Evolutionary conservation across 2,888 invertebrate genomes (phyloP).

Genomic region (Monopis laevigella): DNA sequence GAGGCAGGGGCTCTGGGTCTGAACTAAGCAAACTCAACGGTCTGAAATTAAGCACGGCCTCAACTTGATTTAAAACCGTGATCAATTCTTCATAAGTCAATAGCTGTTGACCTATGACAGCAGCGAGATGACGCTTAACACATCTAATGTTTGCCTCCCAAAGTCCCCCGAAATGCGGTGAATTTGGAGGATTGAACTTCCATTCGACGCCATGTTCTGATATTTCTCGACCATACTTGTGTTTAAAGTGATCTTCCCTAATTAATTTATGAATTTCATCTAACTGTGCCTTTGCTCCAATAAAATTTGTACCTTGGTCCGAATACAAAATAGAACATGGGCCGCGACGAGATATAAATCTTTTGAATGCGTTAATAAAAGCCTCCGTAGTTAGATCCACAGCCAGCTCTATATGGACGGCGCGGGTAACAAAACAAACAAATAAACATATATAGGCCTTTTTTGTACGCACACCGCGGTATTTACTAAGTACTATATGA

Average conservation of each 20-base stretch:
- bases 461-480: background rate
- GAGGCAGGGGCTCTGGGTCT: background rate
- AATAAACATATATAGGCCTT: background rate
- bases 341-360: background rate
- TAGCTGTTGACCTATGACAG: background rate
- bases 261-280: background rate
- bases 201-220: background rate
- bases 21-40: background rate
- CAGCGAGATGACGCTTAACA: background rate
- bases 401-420: background rate
- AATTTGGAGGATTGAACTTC: background rate
- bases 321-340: background rate
- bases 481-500: background rate
- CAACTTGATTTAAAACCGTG: background rate
- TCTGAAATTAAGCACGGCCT: background rate
- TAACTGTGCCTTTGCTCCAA: background rate
- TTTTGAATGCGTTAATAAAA: background rate
- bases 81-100: background rate
- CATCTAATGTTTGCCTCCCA: background rate
- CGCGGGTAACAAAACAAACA: background rate
- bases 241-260: background rate
- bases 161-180: background rate
- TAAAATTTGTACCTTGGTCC: background rate
- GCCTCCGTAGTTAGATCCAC: background rate
- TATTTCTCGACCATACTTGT: background rate